Percentiles rank a stretch among this genome's conserved stretches.
Conservation (phyloP, 2,888 invertebrate genomes). For the Mimas tiliae region DNA sequence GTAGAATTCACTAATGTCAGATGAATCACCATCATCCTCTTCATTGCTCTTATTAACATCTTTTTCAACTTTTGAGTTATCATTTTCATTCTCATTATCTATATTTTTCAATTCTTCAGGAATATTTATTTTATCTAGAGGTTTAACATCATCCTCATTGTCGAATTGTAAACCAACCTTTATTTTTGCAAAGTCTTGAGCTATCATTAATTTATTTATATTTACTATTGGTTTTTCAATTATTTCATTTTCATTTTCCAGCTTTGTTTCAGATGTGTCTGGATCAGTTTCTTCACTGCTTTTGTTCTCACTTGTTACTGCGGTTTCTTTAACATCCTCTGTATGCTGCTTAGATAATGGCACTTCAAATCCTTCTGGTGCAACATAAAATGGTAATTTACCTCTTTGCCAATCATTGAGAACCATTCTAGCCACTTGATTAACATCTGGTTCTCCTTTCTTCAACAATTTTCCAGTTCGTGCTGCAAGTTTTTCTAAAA, state of each 20-base stretch:
- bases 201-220: slow-evolving; percentile 81
- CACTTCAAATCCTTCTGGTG: slow-evolving; percentile 92
- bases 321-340: slow-evolving; percentile 48
- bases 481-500: slow-evolving; percentile 95
- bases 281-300: slow-evolving; percentile 49
- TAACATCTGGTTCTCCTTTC: slow-evolving; percentile 98
- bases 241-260: slow-evolving; percentile 48
- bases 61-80: slow-evolving; percentile 52
- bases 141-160: slow-evolving; percentile 86
- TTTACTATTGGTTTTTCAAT: slow-evolving; percentile 62
- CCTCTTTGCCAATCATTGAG: slow-evolving; percentile 99
- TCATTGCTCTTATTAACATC: slow-evolving; percentile 52
- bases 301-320: slow-evolving; percentile 45
- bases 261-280: slow-evolving; percentile 58
- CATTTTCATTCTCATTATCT: slow-evolving; percentile 65
- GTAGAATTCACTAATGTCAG: slow-evolving; percentile 88
- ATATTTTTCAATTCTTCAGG: slow-evolving; percentile 75
- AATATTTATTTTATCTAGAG: slow-evolving; percentile 80
- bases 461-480: slow-evolving; percentile 95
- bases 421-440: slow-evolving; percentile 95
- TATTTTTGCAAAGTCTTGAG: slow-evolving; percentile 94
- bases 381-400: slow-evolving; percentile 96
- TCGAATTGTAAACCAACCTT: slow-evolving; percentile 89
- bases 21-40: slow-evolving; percentile 82
- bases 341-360: slow-evolving; percentile 82